These are phyloP conservation scores for Schlechtendalia chinensis DNA, from an alignment of 1,140 invertebrate species.

Conservation along the genomic window DNA sequence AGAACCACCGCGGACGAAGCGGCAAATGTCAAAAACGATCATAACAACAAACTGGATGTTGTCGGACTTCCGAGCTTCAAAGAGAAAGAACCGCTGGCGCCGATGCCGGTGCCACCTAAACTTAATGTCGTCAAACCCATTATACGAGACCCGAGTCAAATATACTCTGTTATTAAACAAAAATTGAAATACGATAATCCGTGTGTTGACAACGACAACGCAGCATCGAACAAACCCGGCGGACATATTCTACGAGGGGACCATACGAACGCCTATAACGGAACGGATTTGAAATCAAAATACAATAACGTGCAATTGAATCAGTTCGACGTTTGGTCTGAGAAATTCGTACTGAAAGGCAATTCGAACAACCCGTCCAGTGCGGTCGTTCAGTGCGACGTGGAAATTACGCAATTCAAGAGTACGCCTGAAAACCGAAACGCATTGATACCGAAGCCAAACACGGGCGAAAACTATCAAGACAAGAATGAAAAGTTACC, in stretches of 20 bases:
- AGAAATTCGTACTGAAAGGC: constrained; percentile 23
- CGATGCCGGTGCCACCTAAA: neutral
- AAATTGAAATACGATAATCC: constrained; percentile 1
- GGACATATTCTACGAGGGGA: neutral
- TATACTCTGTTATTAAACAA: constrained; percentile 39
- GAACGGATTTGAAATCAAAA: constrained; percentile 5
- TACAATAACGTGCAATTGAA: constrained; percentile 1
- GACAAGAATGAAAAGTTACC: neutral
- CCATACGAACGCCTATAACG: neutral
- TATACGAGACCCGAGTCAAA: constrained; percentile 29
- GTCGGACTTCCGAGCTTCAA: constrained; percentile 30
- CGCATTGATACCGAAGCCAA: neutral
- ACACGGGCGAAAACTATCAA: neutral
- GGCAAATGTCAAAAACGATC: neutral
- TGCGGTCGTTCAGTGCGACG: constrained; percentile 19
- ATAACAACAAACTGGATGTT: neutral
- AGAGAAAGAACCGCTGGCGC: constrained; percentile 38
- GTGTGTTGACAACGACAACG: neutral
- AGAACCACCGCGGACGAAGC: neutral
- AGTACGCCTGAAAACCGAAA: constrained; percentile 1
- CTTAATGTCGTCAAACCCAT: constrained; percentile 38
- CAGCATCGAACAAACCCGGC: neutral
- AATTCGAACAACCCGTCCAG: neutral
- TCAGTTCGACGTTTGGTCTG: constrained; percentile 42
- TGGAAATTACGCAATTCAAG: constrained; percentile 29